Percentiles rank a stretch among this genome's conserved stretches.
phyloP scores from a whole-genome alignment of 2,888 invertebrate species.

The Spilarctia lutea region DNA sequence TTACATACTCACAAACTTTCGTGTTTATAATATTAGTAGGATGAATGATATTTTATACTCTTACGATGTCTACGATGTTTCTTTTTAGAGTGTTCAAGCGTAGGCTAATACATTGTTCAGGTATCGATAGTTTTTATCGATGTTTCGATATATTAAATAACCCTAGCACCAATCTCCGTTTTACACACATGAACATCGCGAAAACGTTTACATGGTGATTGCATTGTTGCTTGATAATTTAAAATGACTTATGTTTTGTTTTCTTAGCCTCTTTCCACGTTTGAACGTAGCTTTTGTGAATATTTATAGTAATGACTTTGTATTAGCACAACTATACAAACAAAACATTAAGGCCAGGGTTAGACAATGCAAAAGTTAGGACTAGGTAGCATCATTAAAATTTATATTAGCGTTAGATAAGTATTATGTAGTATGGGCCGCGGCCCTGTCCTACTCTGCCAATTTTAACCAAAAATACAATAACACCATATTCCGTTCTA shows the following conservation, averaged over 20 bases:
- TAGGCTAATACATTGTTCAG: background rate
- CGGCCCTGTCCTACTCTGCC: too few relatives aligned
- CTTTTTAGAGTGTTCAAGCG: too few relatives aligned
- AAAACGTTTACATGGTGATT: conserved; percentile 33
- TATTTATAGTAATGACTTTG: background rate
- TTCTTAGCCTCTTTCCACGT: background rate
- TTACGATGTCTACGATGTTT: too few relatives aligned
- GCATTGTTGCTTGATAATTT: conserved; percentile 5
- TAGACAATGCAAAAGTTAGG: background rate
- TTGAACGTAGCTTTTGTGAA: background rate
- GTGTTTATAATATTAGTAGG: too few relatives aligned
- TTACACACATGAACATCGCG: conserved; percentile 14
- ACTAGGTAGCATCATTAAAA: background rate
- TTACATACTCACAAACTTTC: too few relatives aligned
- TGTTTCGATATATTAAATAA: background rate
- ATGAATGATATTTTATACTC: too few relatives aligned
- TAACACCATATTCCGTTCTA: too few relatives aligned
- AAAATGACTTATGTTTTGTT: background rate
- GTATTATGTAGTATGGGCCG: too few relatives aligned
- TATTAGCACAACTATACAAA: background rate
- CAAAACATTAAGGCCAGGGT: background rate
- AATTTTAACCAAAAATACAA: background rate
- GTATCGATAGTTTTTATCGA: background rate
- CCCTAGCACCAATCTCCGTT: conserved; percentile 11
- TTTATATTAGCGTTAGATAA: background rate